Evolutionary conservation across 1,140 invertebrate genomes (phyloP).

Genomic region (Heliconius hewitsoni): DNA sequence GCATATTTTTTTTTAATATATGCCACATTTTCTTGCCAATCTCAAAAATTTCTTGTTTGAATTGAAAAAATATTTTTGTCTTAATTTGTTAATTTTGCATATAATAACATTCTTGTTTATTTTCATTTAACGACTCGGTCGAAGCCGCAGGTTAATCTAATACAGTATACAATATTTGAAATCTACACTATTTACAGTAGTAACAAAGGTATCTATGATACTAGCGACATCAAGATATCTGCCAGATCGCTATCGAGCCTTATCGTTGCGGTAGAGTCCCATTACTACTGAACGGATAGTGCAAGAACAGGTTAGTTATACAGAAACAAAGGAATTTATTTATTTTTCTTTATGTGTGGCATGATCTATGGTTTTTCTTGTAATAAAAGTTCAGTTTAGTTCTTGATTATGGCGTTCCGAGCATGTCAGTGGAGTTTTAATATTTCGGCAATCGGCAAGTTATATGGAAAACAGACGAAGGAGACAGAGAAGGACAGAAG

Average conservation of each 20-base stretch:
- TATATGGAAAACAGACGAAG: no score
- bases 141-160: no score
- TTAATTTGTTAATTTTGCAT: no score
- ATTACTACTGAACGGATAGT: not conserved
- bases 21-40: no score
- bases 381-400: not conserved
- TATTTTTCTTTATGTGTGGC: not conserved
- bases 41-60: no score
- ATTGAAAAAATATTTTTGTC: no score
- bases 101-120: no score
- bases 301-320: slow-evolving; percentile 6
- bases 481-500: no score
- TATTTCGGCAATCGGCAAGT: no score
- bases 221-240: not conserved
- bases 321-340: slow-evolving; percentile 8
- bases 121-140: no score
- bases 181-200: not conserved
- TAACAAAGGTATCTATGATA: not conserved
- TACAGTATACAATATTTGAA: not conserved
- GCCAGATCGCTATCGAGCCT: not conserved
- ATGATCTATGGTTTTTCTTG: not conserved
- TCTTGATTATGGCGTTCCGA: not conserved
- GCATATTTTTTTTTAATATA: no score
- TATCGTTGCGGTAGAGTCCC: not conserved
- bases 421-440: no score